Evolutionary conservation across 1,140 invertebrate species (phyloP).

Genomic region (Lineus longissimus): DNA sequence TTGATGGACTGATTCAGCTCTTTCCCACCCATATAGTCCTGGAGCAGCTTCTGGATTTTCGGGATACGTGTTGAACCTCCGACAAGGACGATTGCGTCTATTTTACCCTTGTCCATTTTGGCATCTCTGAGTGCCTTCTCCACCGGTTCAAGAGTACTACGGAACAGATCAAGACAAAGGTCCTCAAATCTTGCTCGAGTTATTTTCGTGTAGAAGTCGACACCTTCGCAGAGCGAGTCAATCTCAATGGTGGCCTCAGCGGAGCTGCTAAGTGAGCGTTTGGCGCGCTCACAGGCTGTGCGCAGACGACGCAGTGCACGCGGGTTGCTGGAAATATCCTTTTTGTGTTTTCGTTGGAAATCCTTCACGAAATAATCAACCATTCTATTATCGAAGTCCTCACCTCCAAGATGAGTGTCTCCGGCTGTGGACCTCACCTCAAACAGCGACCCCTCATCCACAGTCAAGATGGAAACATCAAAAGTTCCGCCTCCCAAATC

Average conservation of each 20-base stretch:
- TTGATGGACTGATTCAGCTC: conserved; percentile 67
- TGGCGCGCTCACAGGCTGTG: conserved; percentile 96
- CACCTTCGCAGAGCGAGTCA: conserved; percentile 97
- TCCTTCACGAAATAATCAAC: conserved; percentile 99
- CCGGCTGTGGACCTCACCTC: conserved; percentile 95
- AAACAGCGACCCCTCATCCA: conserved; percentile 95
- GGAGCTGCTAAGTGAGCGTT: conserved; percentile 88
- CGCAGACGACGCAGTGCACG: conserved; percentile 93
- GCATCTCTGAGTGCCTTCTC: conserved; percentile 80
- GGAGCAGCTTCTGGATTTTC: conserved; percentile 97
- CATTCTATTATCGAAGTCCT: conserved; percentile 97
- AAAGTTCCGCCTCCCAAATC: too few relatives aligned
- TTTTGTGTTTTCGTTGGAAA: conserved; percentile 99
- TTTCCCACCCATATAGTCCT: conserved; percentile 86
- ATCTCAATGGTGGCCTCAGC: conserved; percentile 98
- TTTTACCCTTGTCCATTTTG: conserved; percentile 97
- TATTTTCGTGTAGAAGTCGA: conserved; percentile 97
- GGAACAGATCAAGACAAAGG: conserved; percentile 78
- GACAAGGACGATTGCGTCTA: conserved; percentile 98
- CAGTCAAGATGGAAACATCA: conserved; percentile 97
- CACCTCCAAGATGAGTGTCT: too few relatives aligned
- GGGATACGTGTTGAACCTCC: conserved; percentile 99
- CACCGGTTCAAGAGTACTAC: conserved; percentile 96
- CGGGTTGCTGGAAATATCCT: conserved; percentile 92
- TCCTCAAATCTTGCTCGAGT: conserved; percentile 99